These are phyloP conservation scores for Rattus norvegicus DNA, from an alignment of 2,113 vertebrate species.

Conservation along the genomic window DNA sequence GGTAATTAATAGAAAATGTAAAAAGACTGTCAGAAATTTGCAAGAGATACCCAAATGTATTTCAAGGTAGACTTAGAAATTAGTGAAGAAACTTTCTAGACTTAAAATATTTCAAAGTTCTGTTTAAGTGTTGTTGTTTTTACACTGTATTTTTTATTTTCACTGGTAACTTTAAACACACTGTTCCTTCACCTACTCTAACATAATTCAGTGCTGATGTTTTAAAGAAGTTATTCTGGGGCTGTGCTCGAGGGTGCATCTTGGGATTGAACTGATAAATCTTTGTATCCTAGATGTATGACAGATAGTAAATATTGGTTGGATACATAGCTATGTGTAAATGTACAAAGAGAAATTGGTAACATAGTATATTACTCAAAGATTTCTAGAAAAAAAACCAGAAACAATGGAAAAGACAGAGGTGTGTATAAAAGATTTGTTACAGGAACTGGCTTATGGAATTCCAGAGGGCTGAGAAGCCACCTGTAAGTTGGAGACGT, in stretches of 20 bases:
- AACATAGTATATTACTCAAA: not conserved
- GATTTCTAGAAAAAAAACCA: not conserved
- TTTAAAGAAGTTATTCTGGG: not conserved
- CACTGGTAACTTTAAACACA: not conserved
- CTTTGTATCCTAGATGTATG: not conserved
- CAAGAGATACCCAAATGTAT: conserved; percentile 38
- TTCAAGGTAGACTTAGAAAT: conserved; percentile 54
- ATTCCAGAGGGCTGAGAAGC: not conserved
- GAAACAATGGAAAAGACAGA: not conserved
- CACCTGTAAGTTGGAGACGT: not conserved
- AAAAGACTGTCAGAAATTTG: conserved; percentile 42
- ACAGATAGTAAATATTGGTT: conserved; percentile 4
- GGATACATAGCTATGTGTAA: not conserved
- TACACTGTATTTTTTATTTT: conserved; percentile 15
- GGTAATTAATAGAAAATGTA: conserved; percentile 61
- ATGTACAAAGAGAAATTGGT: not conserved
- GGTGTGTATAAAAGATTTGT: not conserved
- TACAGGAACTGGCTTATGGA: not conserved
- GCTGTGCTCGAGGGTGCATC: not conserved
- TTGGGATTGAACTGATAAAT: not conserved
- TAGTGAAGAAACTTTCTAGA: not conserved
- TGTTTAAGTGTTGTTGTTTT: not conserved
- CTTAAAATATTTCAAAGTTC: conserved; percentile 45
- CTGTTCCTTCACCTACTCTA: not conserved
- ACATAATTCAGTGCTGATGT: not conserved